Evolutionary conservation across 2,113 vertebrate species (phyloP).

Genomic region (Mus pahari): DNA sequence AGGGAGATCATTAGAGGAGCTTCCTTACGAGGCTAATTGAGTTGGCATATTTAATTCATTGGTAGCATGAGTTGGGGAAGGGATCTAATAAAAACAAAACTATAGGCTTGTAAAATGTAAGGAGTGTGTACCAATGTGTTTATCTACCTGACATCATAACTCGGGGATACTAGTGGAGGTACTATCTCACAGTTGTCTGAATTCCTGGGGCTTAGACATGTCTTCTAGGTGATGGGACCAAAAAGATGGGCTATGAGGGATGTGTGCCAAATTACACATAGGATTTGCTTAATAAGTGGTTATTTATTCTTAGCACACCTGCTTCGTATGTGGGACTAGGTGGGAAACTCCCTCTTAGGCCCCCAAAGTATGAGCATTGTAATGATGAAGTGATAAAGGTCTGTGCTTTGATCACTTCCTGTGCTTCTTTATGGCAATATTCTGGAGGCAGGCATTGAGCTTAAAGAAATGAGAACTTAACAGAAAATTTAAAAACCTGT

Average conservation of each 20-base stretch:
- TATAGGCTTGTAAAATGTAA: constrained; percentile 57
- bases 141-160: neutral
- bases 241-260: neutral
- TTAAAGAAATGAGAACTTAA: constrained; percentile 21
- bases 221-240: neutral
- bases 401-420: neutral
- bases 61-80: constrained; percentile 48
- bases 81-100: constrained; percentile 55
- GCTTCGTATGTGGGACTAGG: neutral
- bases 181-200: neutral
- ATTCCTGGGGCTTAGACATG: neutral
- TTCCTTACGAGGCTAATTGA: constrained; percentile 46
- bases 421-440: neutral
- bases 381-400: neutral
- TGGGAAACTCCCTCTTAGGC: neutral
- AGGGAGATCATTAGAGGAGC: constrained; percentile 33
- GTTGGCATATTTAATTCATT: constrained; percentile 64
- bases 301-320: neutral
- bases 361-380: neutral
- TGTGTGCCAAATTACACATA: neutral
- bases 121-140: neutral
- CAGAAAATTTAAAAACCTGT: neutral
- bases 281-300: neutral
- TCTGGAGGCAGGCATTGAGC: neutral
- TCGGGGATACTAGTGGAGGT: neutral